Conservation (phyloP, 92 coral and sea anemone genomes). For the Bergia sp. region DNA sequence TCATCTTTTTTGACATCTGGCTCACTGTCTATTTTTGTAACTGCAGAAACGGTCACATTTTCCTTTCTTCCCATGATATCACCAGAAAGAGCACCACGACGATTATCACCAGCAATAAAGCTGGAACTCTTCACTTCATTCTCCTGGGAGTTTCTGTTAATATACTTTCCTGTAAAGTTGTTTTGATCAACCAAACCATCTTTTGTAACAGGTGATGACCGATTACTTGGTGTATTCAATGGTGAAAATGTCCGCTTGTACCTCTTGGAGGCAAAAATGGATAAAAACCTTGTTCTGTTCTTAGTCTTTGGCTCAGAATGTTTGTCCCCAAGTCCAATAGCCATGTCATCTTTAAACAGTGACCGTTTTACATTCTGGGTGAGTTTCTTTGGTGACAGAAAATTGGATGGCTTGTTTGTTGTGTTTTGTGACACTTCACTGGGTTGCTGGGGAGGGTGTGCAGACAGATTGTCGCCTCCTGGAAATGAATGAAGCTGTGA, state of each 20-base stretch:
- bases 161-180: slow-evolving; percentile 8
- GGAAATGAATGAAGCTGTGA: slow-evolving; percentile 10
- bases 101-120: slow-evolving; percentile 49
- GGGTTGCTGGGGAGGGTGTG: neutral
- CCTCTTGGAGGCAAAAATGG: slow-evolving; percentile 74
- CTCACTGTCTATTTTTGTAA: slow-evolving; percentile 30
- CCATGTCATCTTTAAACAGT: slow-evolving; percentile 84
- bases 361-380: slow-evolving; percentile 51
- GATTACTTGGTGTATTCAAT: neutral
- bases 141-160: neutral
- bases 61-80: slow-evolving; percentile 55
- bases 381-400: slow-evolving; percentile 3
- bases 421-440: slow-evolving; percentile 7
- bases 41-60: slow-evolving; percentile 39
- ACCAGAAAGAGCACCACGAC: slow-evolving; percentile 68
- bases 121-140: slow-evolving; percentile 37
- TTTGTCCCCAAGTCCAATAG: slow-evolving; percentile 46
- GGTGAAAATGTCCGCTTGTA: slow-evolving; percentile 46
- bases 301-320: slow-evolving; percentile 72
- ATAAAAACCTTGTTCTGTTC: slow-evolving; percentile 60
- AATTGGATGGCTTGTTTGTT: slow-evolving; percentile 15
- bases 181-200: slow-evolving; percentile 22
- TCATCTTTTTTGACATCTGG: neutral
- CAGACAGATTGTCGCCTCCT: neutral
- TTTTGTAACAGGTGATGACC: slow-evolving; percentile 20